These are phyloP conservation scores for Subanguina moxae DNA, from an alignment of 1,140 invertebrate genomes.

Conservation along the genomic window DNA sequence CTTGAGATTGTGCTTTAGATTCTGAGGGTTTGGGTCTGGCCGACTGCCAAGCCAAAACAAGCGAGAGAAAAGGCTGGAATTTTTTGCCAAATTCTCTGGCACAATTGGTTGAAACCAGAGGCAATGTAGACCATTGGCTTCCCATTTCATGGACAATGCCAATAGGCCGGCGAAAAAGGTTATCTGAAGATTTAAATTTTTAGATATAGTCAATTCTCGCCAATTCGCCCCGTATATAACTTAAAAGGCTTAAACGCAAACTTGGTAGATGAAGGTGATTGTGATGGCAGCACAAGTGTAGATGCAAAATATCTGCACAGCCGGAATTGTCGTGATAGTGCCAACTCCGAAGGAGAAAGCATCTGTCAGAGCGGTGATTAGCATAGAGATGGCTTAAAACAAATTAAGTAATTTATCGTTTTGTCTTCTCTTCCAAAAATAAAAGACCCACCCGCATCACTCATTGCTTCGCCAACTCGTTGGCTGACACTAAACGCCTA, in stretches of 20 bases:
- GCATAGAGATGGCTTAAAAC: constrained; percentile 60
- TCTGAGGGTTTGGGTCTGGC: constrained; percentile 42
- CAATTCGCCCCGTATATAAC: too few relatives aligned
- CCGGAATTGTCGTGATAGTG: constrained; percentile 58
- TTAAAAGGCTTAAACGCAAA: neutral
- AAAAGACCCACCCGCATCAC: constrained; percentile 41
- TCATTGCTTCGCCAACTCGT: constrained; percentile 59
- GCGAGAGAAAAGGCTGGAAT: constrained; percentile 14
- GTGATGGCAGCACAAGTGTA: constrained; percentile 86
- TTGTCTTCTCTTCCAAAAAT: constrained; percentile 26
- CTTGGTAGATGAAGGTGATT: constrained; percentile 88
- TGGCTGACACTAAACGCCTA: constrained; percentile 30
- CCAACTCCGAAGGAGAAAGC: constrained; percentile 64
- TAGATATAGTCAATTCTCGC: too few relatives aligned
- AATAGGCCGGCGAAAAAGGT: constrained; percentile 55
- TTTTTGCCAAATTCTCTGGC: constrained; percentile 23
- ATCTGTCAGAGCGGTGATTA: constrained; percentile 64
- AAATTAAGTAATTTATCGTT: neutral
- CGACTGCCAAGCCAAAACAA: constrained; percentile 50
- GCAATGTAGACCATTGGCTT: constrained; percentile 50
- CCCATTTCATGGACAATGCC: constrained; percentile 46
- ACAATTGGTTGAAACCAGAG: constrained; percentile 44
- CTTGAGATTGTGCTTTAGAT: constrained; percentile 34
- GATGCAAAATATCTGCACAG: constrained; percentile 88
- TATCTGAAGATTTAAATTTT: constrained; percentile 29